These are phyloP conservation scores for Ctenosaura bakeri DNA, from an alignment of 2,797 vertebrate genomes.

Conservation along the genomic window DNA sequence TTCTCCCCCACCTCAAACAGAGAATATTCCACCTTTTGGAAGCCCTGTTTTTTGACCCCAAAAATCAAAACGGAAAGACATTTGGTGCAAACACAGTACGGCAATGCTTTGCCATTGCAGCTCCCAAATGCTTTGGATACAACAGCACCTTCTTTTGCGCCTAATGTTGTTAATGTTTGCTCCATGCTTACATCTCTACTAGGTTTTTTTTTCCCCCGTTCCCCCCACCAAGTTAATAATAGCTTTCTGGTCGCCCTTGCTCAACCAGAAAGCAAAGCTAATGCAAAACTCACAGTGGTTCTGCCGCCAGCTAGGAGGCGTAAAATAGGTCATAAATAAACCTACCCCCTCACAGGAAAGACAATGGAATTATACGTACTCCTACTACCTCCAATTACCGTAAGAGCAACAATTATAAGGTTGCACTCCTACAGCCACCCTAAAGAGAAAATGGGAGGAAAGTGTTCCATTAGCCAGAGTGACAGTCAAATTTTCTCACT, in stretches of 20 bases:
- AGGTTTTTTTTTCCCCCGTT: slow-evolving; percentile 48
- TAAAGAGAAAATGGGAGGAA: slow-evolving; percentile 86
- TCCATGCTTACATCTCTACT: slow-evolving; percentile 65
- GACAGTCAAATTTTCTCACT: slow-evolving; percentile 80
- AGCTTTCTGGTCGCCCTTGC: slow-evolving; percentile 74
- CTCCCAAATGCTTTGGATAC: neutral
- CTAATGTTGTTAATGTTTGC: slow-evolving; percentile 66
- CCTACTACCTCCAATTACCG: slow-evolving; percentile 84
- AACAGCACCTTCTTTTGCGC: neutral
- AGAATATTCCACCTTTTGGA: too few relatives aligned
- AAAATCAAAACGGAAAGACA: neutral
- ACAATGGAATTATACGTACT: slow-evolving; percentile 86
- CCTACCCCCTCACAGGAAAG: slow-evolving; percentile 77
- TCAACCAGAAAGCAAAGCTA: slow-evolving; percentile 77
- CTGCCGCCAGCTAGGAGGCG: slow-evolving; percentile 77
- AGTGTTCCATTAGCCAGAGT: slow-evolving; percentile 85
- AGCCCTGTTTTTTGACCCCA: too few relatives aligned
- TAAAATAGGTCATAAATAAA: slow-evolving; percentile 84
- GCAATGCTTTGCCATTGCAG: too few relatives aligned
- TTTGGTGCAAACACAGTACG: neutral
- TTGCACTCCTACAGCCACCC: slow-evolving; percentile 83
- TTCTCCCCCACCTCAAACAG: too few relatives aligned
- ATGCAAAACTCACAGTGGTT: slow-evolving; percentile 76
- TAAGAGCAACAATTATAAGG: slow-evolving; percentile 86
- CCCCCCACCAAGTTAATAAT: slow-evolving; percentile 73